phyloP scores from a whole-genome alignment of 1,140 invertebrate genomes.

The Samia ricini region DNA sequence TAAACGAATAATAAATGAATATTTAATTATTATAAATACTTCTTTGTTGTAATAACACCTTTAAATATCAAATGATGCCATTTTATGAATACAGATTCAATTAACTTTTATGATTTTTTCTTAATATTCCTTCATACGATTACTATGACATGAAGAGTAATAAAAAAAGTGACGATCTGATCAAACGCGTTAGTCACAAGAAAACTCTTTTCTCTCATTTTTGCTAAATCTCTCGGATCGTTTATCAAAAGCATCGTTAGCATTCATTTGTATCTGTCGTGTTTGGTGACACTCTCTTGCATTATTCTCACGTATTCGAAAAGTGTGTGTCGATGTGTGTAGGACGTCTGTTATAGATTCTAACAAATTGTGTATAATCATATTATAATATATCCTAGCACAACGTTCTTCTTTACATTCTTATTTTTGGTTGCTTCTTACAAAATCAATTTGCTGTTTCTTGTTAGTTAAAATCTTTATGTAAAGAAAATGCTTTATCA shows the following conservation, averaged over 20 bases:
- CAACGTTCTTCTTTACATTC: not conserved
- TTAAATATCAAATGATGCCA: too few relatives aligned
- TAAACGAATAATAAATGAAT: too few relatives aligned
- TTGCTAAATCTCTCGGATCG: slow-evolving; percentile 20
- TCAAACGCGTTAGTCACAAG: not conserved
- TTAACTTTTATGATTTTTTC: too few relatives aligned
- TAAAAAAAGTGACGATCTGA: not conserved
- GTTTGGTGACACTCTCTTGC: slow-evolving; percentile 21
- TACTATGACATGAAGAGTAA: too few relatives aligned
- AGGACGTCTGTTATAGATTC: not conserved
- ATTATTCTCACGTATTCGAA: slow-evolving; percentile 15
- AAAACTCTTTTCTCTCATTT: not conserved
- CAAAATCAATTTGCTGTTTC: too few relatives aligned
- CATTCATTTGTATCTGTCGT: slow-evolving; percentile 29
- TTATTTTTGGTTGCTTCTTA: too few relatives aligned
- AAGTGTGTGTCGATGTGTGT: slow-evolving; percentile 15
- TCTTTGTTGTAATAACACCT: too few relatives aligned
- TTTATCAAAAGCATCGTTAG: slow-evolving; percentile 25
- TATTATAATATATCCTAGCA: not conserved
- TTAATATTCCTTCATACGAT: too few relatives aligned
- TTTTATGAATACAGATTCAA: too few relatives aligned
- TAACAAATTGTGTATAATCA: not conserved
- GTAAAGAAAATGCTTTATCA: too few relatives aligned
- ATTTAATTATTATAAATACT: too few relatives aligned
- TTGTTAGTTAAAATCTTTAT: too few relatives aligned